Conservation (phyloP, 2,113 vertebrate species). For the Aramus guarauna region DNA sequence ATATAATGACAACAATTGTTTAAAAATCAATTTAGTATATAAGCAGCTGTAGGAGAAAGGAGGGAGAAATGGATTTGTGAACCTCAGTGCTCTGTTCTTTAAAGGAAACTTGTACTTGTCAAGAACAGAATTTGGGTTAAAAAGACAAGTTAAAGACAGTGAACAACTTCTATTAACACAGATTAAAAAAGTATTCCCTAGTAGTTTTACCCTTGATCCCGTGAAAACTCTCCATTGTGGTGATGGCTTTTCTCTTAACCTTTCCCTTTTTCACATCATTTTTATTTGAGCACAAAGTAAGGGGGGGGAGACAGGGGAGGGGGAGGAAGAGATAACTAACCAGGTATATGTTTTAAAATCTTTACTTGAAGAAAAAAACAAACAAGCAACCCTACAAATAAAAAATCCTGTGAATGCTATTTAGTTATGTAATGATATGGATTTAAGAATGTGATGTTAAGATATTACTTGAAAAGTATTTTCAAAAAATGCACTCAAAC, state of each 20-base stretch:
- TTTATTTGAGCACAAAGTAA: background rate
- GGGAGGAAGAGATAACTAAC: background rate
- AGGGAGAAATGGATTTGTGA: background rate
- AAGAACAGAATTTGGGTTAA: background rate
- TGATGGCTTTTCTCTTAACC: background rate
- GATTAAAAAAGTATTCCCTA: background rate
- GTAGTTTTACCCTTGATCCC: background rate
- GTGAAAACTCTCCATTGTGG: background rate
- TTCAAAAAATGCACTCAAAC: background rate
- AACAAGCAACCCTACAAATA: fast-evolving
- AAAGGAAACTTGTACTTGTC: background rate
- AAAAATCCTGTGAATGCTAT: background rate
- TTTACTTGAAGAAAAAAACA: background rate
- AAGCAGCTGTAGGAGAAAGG: background rate
- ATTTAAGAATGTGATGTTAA: background rate
- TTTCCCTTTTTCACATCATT: background rate
- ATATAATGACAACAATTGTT: background rate
- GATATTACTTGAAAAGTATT: background rate
- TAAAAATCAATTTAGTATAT: background rate
- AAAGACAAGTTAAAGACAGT: background rate
- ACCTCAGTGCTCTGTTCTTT: background rate
- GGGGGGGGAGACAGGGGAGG: fast-evolving
- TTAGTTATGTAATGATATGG: background rate
- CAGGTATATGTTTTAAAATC: background rate
- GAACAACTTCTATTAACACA: background rate